Base-by-base conservation (phyloP, 2,797 vertebrate species). In the Cuculus canorus region DNA sequence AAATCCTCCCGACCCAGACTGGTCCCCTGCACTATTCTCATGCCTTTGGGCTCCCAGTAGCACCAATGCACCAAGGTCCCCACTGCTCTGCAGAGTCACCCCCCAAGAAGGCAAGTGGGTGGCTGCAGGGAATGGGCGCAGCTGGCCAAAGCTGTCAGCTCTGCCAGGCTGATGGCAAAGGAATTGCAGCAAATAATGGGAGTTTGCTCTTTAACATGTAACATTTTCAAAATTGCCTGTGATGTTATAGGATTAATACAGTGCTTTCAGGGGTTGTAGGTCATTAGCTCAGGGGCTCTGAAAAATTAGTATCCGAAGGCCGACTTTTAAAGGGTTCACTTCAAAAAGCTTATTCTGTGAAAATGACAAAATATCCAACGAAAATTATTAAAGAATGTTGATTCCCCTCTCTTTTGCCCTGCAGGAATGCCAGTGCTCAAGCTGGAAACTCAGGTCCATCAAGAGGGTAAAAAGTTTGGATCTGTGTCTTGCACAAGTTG, bases 161-260 rank as follows among this genome's bases (percentile, higher is more conserved):
- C 79, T 83, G 81, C 81, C 84, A 91, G 65, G 72, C 52, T 94
- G 54, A 60, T 0, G 4, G 71, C 47, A 59, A 66, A 93, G 80
- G 73, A 95, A 91, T 71, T 80, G n/a, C 78, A 85, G 57, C 37
- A 57, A 86, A 91, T 52, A 75, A 93, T 53, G 27, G 59, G 86
- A 90, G 73, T 12, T 12, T 37, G 22, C 35, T 76, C n/a, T 59
- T 84, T 88, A 68, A 79, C 59, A 19, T 2, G 17, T 50, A 47
- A n/a, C 0, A 1, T 35, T 92, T 91, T 76, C 56, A 25, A 88
- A 92, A 83, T 10, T 23, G 72, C 25, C 52, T 69, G 39, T 27
- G 48, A 47, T 45, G 13, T 37, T 86, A 54, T 30, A 63, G 35
- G 21, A 33, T 33, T 25, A 10, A 18, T 24, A 53, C 9, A 45